These are phyloP conservation scores for Lithobates sylvaticus DNA, from an alignment of 2,797 vertebrate genomes.

Conservation along the genomic window DNA sequence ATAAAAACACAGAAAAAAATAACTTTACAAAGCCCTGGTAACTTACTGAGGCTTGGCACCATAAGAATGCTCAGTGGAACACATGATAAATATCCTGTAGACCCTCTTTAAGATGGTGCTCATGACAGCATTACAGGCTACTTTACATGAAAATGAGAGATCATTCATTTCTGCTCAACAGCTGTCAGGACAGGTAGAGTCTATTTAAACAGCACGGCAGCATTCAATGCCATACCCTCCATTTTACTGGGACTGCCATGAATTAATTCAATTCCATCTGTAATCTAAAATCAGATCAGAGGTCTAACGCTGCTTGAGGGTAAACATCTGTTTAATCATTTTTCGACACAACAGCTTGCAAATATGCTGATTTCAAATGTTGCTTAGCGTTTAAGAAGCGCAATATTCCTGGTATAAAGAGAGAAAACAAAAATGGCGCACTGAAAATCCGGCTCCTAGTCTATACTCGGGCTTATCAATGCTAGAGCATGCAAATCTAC, in stretches of 20 bases:
- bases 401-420: neutral
- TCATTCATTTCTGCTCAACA: constrained; percentile 67
- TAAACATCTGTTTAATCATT: constrained; percentile 77
- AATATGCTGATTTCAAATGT: constrained; percentile 74
- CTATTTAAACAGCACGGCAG: constrained; percentile 66
- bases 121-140: constrained; percentile 65
- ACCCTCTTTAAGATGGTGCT: constrained; percentile 64
- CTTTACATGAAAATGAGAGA: constrained; percentile 70
- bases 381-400: constrained; percentile 71
- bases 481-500: too few species aligned
- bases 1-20: neutral
- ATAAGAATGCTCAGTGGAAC: constrained; percentile 15
- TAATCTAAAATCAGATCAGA: constrained; percentile 78
- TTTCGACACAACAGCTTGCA: constrained; percentile 73
- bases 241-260: constrained; percentile 72
- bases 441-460: too few species aligned
- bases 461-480: too few species aligned
- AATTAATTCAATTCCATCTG: constrained; percentile 77
- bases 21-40: neutral
- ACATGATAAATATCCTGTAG: constrained; percentile 45
- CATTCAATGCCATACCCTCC: constrained; percentile 69
- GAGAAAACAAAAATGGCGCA: too few species aligned
- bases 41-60: neutral
- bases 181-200: constrained; percentile 70
- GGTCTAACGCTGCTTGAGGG: constrained; percentile 76